phyloP scores from a whole-genome alignment of 2,113 vertebrate genomes.

The Lasiurus cinereus region DNA sequence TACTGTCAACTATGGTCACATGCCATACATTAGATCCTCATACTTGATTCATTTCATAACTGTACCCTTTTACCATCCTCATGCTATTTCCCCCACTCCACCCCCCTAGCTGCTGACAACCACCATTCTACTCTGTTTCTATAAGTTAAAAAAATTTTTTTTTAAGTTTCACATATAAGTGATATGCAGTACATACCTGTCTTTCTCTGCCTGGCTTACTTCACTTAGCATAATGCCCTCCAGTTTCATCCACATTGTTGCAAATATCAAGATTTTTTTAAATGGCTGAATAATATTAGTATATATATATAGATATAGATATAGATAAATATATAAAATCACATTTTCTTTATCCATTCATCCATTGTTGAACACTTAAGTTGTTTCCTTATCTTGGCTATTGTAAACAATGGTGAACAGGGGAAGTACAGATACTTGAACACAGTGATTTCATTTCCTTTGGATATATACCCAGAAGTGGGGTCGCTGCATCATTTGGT shows the following conservation, averaged over 20 bases:
- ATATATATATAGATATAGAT: too few relatives aligned
- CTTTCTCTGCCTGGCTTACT: slow-evolving; percentile 35
- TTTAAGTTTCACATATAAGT: not conserved
- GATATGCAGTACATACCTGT: not conserved
- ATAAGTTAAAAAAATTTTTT: not conserved
- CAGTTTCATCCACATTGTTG: not conserved
- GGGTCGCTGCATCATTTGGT: not conserved
- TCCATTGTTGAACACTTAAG: not conserved
- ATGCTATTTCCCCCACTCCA: not conserved
- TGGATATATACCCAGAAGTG: not conserved
- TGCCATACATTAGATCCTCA: not conserved
- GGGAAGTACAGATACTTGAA: not conserved
- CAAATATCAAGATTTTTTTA: slow-evolving; percentile 18
- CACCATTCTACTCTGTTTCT: not conserved
- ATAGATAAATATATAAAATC: not conserved
- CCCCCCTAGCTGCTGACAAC: not conserved
- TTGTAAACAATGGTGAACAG: not conserved
- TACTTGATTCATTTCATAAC: not conserved
- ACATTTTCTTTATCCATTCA: not conserved
- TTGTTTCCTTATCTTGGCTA: not conserved
- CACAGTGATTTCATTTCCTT: not conserved
- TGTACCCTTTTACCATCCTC: not conserved
- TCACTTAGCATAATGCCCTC: not conserved
- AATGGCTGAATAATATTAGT: not conserved
- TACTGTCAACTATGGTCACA: not conserved